A percentile compares a stretch with the other conserved stretches of the same genome.
Evolutionary conservation across 1,140 invertebrate genomes (phyloP).

Genomic region (Zaprionus vittiger): DNA sequence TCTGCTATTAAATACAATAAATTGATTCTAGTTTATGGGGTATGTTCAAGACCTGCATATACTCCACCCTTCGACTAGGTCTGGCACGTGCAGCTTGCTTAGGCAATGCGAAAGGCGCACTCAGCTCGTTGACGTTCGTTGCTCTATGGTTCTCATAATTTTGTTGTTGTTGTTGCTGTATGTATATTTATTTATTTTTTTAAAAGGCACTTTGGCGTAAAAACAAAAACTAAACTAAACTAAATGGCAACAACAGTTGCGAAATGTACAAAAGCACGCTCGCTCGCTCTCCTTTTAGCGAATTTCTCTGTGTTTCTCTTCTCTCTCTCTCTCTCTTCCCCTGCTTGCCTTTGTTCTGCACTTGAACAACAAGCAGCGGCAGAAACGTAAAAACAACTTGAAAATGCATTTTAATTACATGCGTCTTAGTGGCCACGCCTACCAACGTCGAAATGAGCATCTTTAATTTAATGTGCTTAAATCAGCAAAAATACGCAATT

Average conservation of each 20-base stretch:
- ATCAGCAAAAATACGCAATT: conserved; percentile 59
- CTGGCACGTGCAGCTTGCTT: conserved; percentile 10
- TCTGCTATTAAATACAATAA: too few relatives aligned
- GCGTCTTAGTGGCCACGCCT: conserved; percentile 53
- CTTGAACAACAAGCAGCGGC: conserved; percentile 38
- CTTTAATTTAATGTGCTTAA: conserved; percentile 67
- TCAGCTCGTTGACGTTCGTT: conserved; percentile 31
- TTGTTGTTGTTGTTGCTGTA: conserved; percentile 8
- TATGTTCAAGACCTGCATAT: not conserved
- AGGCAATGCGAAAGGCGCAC: conserved; percentile 12
- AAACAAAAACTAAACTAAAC: conserved; percentile 51
- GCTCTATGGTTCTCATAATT: conserved; percentile 34
- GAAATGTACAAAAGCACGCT: conserved; percentile 31
- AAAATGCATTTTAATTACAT: conserved; percentile 78
- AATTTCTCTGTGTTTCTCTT: conserved; percentile 9
- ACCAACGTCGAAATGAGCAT: conserved; percentile 16
- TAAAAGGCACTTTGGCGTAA: conserved; percentile 58
- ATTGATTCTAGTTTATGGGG: not conserved
- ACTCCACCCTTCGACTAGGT: conserved; percentile 1
- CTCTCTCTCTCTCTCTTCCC: not conserved
- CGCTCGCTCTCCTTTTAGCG: conserved; percentile 16
- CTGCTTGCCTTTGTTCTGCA: not conserved
- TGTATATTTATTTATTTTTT: conserved; percentile 35
- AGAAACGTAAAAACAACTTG: conserved; percentile 61
- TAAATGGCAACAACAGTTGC: conserved; percentile 70